These are phyloP conservation scores for Orthosia cruda DNA, from an alignment of 2,888 invertebrate genomes.

Conservation along the genomic window DNA sequence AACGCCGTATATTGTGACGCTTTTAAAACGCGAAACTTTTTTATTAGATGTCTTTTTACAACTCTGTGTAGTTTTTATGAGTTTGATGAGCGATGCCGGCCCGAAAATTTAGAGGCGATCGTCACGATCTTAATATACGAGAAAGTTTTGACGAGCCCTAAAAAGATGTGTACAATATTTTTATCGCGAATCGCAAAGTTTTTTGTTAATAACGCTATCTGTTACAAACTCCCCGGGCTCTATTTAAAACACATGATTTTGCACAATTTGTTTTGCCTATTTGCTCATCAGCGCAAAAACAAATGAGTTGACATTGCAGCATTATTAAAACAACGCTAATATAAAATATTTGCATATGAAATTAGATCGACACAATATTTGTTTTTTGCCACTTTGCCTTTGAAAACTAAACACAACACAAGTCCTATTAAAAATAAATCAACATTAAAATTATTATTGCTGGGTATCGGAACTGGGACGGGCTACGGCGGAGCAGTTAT, in stretches of 20 bases:
- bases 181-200: constrained; percentile 24
- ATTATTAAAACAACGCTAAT: neutral
- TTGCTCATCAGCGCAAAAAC: neutral
- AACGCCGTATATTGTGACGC: constrained; percentile 49
- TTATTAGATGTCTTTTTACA: constrained; percentile 61
- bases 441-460: constrained; percentile 46
- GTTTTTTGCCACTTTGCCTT: constrained; percentile 23
- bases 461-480: neutral
- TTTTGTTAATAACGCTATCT: constrained; percentile 22
- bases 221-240: neutral
- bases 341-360: constrained; percentile 22
- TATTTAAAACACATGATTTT: constrained; percentile 1
- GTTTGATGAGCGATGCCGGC: constrained; percentile 54
- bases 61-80: constrained; percentile 56
- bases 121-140: constrained; percentile 53
- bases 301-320: neutral
- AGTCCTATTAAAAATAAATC: constrained; percentile 48
- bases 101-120: constrained; percentile 47
- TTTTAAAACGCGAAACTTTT: constrained; percentile 61
- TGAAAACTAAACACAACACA: constrained; percentile 30
- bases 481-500: constrained; percentile 27
- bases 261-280: neutral
- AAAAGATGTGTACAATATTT: constrained; percentile 48
- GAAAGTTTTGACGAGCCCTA: constrained; percentile 61
- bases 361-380: constrained; percentile 16